phyloP scores from a whole-genome alignment of 2,113 vertebrate species.

The Camelus bactrianus region DNA sequence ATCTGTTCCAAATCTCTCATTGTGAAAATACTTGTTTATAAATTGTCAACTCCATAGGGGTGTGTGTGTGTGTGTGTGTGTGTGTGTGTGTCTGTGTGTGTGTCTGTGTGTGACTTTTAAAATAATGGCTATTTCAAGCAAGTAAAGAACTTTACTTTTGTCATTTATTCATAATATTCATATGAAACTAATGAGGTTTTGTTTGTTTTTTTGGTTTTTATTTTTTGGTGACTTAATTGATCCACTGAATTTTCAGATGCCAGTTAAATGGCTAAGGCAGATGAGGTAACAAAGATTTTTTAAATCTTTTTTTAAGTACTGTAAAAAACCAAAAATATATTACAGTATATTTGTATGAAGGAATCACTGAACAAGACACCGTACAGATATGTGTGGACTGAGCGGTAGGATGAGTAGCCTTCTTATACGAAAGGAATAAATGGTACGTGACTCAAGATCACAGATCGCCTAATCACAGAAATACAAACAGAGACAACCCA shows the following conservation, averaged over 20 bases:
- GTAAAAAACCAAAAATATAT: constrained; percentile 67
- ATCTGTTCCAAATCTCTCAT: constrained; percentile 52
- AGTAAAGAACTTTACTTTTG: constrained; percentile 70
- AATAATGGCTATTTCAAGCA: constrained; percentile 66
- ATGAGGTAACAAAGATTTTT: constrained; percentile 59
- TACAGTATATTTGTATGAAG: neutral
- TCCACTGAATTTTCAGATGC: constrained; percentile 63
- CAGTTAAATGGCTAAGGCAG: constrained; percentile 51
- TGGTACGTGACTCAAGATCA: constrained; percentile 45
- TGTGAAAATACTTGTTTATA: constrained; percentile 72
- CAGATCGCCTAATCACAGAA: constrained; percentile 24
- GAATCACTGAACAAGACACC: constrained; percentile 57
- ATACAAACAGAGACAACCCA: constrained; percentile 26
- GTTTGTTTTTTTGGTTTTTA: neutral
- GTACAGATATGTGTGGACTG: neutral
- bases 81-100: neutral
- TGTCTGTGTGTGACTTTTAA: constrained; percentile 29
- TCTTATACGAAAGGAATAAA: constrained; percentile 58
- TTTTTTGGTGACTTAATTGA: constrained; percentile 77
- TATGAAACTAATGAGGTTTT: constrained; percentile 68
- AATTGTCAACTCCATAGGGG: constrained; percentile 51
- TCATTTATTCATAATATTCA: constrained; percentile 65
- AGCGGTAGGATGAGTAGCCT: neutral
- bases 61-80: neutral
- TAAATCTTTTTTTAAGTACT: neutral